Conservation (phyloP, 2,113 vertebrate genomes). For the Salminus brasiliensis region DNA sequence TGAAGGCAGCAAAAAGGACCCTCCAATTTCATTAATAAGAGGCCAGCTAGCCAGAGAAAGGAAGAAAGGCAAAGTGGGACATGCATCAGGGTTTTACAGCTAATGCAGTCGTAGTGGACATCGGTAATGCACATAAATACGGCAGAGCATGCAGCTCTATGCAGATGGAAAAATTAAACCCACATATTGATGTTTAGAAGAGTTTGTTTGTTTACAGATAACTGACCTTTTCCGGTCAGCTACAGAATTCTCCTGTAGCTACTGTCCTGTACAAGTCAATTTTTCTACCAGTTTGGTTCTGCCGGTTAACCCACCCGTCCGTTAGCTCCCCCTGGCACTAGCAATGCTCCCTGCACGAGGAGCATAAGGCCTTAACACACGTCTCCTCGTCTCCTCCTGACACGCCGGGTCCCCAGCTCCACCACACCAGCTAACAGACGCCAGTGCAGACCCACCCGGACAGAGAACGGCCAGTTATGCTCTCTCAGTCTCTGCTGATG, state of each 20-base stretch:
- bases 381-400: no score
- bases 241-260: not conserved
- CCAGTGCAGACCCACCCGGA: no score
- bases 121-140: not conserved
- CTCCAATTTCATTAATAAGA: conserved; percentile 40
- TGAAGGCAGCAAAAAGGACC: conserved; percentile 22
- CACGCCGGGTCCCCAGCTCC: no score
- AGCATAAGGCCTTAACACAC: no score
- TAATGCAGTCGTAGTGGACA: not conserved
- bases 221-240: not conserved
- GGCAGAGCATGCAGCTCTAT: not conserved
- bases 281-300: no score
- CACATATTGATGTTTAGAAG: not conserved
- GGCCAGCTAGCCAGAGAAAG: not conserved
- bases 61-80: conserved; percentile 18
- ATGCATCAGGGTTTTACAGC: not conserved
- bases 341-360: no score
- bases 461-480: no score
- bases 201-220: not conserved
- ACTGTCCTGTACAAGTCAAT: no score
- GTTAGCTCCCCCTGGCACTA: not conserved
- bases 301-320: no score
- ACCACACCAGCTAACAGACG: no score
- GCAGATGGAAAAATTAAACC: not conserved
- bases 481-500: no score